Percentiles rank a stretch among this genome's conserved stretches.
phyloP scores from a whole-genome alignment of 2,797 vertebrate genomes.

The Cetoscarus ocellatus region DNA sequence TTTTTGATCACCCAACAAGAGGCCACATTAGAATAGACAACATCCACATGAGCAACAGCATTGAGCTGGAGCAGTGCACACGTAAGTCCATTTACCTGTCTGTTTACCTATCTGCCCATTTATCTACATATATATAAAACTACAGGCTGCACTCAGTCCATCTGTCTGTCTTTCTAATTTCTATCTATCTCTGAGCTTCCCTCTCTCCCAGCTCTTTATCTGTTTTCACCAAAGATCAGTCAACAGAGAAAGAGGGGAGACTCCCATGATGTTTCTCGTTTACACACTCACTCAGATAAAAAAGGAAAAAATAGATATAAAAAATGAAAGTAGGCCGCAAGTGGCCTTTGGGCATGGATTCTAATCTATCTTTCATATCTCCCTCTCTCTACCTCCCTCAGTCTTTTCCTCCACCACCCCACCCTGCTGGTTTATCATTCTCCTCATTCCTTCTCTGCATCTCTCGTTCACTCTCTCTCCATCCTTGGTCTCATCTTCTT shows the following conservation, averaged over 20 bases:
- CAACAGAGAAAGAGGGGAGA: slow-evolving; percentile 35
- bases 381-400: slow-evolving; percentile 45
- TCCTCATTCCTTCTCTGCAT: slow-evolving; percentile 30
- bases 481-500: background rate
- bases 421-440: slow-evolving; percentile 42
- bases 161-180: background rate
- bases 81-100: slow-evolving; percentile 85
- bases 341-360: slow-evolving; percentile 78
- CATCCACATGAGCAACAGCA: slow-evolving; percentile 92
- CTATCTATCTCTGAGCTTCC: background rate
- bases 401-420: slow-evolving; percentile 50
- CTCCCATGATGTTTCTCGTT: slow-evolving; percentile 63
- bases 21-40: slow-evolving; percentile 95
- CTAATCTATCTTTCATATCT: slow-evolving; percentile 85
- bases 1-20: slow-evolving; percentile 88
- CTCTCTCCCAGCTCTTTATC: slow-evolving; percentile 12
- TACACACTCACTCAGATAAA: slow-evolving; percentile 30
- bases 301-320: slow-evolving; percentile 20
- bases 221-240: slow-evolving; percentile 38
- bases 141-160: background rate
- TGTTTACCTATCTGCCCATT: slow-evolving; percentile 5
- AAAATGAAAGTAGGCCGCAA: slow-evolving; percentile 81
- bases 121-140: background rate
- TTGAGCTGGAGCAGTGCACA: slow-evolving; percentile 92
- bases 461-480: slow-evolving; percentile 25